Conservation (phyloP, 2,797 vertebrate species). For the Acanthopagrus latus region DNA sequence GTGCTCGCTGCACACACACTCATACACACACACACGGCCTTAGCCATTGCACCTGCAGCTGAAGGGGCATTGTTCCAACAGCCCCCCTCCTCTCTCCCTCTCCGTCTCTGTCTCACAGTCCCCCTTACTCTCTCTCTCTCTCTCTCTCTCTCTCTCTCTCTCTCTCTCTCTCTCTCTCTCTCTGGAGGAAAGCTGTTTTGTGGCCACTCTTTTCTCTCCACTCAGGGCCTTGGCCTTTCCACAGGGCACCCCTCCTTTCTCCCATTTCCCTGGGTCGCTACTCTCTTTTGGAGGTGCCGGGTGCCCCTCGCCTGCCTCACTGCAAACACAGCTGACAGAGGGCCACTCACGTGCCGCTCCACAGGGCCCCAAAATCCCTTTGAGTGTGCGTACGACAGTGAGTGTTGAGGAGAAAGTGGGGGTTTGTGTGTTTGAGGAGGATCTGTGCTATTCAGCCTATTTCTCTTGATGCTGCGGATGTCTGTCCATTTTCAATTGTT, state of each 20-base stretch:
- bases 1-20: conserved; percentile 67
- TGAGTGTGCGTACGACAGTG: conserved; percentile 68
- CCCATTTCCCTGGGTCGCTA: conserved; percentile 67
- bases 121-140: conserved; percentile 23
- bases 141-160: conserved; percentile 53
- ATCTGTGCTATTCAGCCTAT: conserved; percentile 61
- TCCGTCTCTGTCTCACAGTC: conserved; percentile 35
- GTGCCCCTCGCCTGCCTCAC: conserved; percentile 87
- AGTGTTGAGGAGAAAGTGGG: conserved; percentile 60
- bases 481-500: conserved; percentile 74
- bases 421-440: conserved; percentile 72
- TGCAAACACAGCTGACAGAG: conserved; percentile 99
- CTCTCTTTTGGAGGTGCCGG: conserved; percentile 75
- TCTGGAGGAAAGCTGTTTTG: conserved; percentile 82
- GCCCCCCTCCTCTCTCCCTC: conserved; percentile 57
- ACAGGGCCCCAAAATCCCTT: conserved; percentile 81
- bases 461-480: conserved; percentile 69
- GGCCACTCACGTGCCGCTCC: conserved; percentile 91
- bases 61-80: conserved; percentile 84
- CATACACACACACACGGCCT: conserved; percentile 47
- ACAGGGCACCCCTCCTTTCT: conserved; percentile 65
- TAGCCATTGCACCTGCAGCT: conserved; percentile 88
- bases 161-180: conserved; percentile 72
- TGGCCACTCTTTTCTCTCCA: conserved; percentile 80
- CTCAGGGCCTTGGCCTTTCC: conserved; percentile 80